Percentiles rank a stretch among this genome's conserved stretches.
phyloP scores from a whole-genome alignment of 1,140 invertebrate species.

The Euglossa dilemma region DNA sequence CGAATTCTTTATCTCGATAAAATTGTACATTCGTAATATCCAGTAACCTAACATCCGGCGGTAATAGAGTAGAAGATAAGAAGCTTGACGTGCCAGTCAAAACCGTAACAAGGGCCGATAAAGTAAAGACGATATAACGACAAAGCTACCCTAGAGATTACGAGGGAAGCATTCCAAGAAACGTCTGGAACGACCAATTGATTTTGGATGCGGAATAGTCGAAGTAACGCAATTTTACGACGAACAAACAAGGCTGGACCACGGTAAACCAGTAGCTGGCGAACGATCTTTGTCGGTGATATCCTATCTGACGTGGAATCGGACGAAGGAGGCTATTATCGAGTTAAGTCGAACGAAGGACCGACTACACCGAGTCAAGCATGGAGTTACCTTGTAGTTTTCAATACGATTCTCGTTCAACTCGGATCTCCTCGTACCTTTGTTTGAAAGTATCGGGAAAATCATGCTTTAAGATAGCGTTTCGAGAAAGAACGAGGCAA shows the following conservation, averaged over 20 bases:
- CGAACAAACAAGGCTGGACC: not conserved
- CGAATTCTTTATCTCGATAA: too few species aligned
- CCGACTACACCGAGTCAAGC: not conserved
- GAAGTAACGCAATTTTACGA: not conserved
- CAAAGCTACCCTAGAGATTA: not conserved
- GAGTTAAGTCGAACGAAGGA: not conserved
- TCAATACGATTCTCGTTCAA: not conserved
- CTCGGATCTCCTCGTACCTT: not conserved
- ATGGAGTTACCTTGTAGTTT: slow-evolving; percentile 8
- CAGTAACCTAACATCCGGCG: too few species aligned
- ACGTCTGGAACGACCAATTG: not conserved
- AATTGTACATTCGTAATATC: too few species aligned
- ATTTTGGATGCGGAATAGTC: not conserved
- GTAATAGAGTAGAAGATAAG: too few species aligned
- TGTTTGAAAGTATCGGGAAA: slow-evolving; percentile 10
- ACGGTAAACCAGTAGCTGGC: too few species aligned
- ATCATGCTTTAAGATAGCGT: not conserved
- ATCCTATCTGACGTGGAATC: slow-evolving; percentile 6
- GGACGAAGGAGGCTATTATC: not conserved
- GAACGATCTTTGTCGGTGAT: slow-evolving; percentile 4
- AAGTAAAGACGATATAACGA: not conserved
- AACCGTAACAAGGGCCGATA: too few species aligned
- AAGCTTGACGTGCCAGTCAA: too few species aligned
- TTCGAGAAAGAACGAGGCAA: not conserved
- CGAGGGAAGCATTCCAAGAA: not conserved